These are phyloP conservation scores for Eucera pruinosa DNA, from an alignment of 2,888 invertebrate genomes.

Conservation along the genomic window DNA sequence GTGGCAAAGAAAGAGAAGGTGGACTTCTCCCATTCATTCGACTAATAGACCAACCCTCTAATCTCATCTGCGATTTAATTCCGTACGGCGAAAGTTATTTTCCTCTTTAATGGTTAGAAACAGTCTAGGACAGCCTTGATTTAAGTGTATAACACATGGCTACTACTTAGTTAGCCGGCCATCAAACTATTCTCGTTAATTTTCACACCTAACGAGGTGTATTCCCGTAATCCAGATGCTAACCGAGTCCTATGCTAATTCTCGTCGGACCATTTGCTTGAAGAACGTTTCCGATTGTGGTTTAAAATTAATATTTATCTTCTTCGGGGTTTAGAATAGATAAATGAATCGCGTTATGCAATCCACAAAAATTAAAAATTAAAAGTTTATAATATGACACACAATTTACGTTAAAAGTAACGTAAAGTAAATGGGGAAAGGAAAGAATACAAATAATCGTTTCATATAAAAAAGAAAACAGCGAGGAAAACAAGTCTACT, in stretches of 20 bases:
- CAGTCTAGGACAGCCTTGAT: neutral
- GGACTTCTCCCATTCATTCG: slow-evolving; percentile 53
- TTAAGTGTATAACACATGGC: neutral
- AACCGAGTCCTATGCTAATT: neutral
- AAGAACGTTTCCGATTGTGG: neutral
- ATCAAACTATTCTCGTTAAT: slow-evolving; percentile 37
- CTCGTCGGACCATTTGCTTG: neutral
- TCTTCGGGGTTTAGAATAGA: too few relatives aligned
- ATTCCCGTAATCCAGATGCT: slow-evolving; percentile 18
- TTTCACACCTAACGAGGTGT: slow-evolving; percentile 22
- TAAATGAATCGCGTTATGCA: too few relatives aligned
- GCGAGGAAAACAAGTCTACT: too few relatives aligned
- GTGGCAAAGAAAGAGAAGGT: neutral
- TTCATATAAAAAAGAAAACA: too few relatives aligned
- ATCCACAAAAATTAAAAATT: too few relatives aligned
- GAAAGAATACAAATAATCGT: too few relatives aligned
- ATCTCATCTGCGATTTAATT: slow-evolving; percentile 55
- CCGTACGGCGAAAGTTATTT: slow-evolving; percentile 35
- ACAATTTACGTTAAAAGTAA: too few relatives aligned
- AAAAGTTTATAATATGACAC: too few relatives aligned
- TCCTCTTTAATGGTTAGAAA: slow-evolving; percentile 11
- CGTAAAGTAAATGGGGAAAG: too few relatives aligned
- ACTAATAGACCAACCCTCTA: slow-evolving; percentile 54
- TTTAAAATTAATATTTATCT: neutral
- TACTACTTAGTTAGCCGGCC: neutral